Evolutionary conservation across 2,797 vertebrate species (phyloP), one percentile per base, ranked within the genome.

Genomic region (Chaetophractus vellerosus): DNA sequence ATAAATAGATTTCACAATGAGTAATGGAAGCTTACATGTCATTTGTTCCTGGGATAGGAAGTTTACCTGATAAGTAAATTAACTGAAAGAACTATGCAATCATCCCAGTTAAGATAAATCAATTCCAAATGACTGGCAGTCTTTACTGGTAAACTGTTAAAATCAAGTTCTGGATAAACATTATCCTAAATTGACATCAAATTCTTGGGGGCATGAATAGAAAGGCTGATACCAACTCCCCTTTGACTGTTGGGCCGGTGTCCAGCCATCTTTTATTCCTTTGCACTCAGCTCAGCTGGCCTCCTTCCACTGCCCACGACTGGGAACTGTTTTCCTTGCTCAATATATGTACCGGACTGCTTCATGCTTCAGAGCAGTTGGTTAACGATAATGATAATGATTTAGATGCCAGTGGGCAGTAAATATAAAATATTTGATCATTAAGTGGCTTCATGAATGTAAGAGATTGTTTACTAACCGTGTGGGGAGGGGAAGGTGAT

Each of bases 341-440:
- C n/a, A 1, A 0, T 69, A 16, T 45, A 82, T 76, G 21, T 52
- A 57, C 18, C 81, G 38, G 23, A 82, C 71, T 95, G 16, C 71
- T 92, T 95, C 69, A 76, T 84, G 45, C 38, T 96, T 95, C 41
- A 5, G 81, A 97, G 94, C 81, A 93, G 91, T 95, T 97, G 97
- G 95, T 92, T 96, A 96, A 96, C 7, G 84, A 96, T 95, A 94
- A 97, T 90, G 84, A 72, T 92, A 91, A 97, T 94, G 81, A 93
- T 94, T 97, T 94, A 96, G 64, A 97, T 95, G 94, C 68, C 75
- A 93, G 81, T 96, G 64, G 64, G 41, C 88, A 96, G 87, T 96
- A 94, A 96, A 96, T 94, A 96, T 93, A 93, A 96, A 97, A 96
- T 96, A 88, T 96, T 93, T 95, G 80, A 83, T 93, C 3, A 0